These are phyloP conservation scores for Ibidorhyncha struthersii DNA, from an alignment of 2,113 vertebrate species.

Conservation along the genomic window DNA sequence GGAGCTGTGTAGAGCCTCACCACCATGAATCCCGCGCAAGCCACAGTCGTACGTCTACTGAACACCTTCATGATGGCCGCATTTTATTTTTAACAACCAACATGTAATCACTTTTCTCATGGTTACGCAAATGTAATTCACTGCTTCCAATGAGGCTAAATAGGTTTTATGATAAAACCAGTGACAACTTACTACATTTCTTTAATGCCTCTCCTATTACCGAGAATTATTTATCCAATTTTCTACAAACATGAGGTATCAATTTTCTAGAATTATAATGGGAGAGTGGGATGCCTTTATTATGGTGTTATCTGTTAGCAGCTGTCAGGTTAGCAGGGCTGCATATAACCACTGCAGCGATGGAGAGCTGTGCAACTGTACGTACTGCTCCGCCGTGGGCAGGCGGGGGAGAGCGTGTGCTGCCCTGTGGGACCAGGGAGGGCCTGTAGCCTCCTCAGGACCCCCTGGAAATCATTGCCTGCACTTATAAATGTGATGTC, in stretches of 20 bases:
- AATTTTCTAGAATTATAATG: neutral
- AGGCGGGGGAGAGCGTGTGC: too few species aligned
- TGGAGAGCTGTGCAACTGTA: neutral
- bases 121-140: neutral
- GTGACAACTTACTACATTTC: neutral
- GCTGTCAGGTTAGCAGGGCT: neutral
- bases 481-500: neutral
- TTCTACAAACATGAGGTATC: neutral
- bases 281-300: neutral
- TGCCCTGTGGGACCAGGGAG: neutral
- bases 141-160: neutral
- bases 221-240: neutral
- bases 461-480: neutral
- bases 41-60: neutral
- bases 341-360: rapidly evolving
- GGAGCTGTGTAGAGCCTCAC: neutral
- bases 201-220: neutral
- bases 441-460: neutral
- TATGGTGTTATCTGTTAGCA: neutral
- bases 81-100: neutral
- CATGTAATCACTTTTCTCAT: neutral
- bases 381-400: rapidly evolving
- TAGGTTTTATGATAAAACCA: neutral
- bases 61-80: neutral
- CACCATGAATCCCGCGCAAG: neutral